Conservation (phyloP, 1,140 invertebrate species). For the Drosophila ohnishii region DNA sequence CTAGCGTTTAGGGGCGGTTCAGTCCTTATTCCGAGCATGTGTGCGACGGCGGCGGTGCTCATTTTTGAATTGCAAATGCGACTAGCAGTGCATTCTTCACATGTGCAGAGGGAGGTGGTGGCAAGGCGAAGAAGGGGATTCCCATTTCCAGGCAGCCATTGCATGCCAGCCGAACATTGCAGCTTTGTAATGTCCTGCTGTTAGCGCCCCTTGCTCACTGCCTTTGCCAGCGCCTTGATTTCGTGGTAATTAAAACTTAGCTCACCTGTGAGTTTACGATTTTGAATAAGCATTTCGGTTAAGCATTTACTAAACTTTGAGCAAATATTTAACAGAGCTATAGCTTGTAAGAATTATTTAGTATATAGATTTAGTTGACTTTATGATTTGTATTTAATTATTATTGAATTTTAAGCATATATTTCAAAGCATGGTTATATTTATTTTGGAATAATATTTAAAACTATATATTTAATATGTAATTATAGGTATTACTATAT, state of each 20-base stretch:
- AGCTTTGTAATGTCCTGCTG: slow-evolving; percentile 52
- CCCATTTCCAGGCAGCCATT: slow-evolving; percentile 16
- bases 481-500: background rate
- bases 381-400: too few relatives aligned
- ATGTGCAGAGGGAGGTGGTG: slow-evolving; percentile 8
- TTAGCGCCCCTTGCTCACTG: slow-evolving; percentile 26
- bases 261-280: background rate
- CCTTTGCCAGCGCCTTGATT: slow-evolving; percentile 15
- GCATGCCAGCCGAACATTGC: slow-evolving; percentile 38
- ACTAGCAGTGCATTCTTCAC: slow-evolving; percentile 47
- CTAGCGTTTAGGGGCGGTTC: slow-evolving; percentile 37
- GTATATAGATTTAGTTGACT: background rate
- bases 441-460: too few relatives aligned
- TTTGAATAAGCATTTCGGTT: background rate
- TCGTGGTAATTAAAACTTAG: slow-evolving; percentile 35
- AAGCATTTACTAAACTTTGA: too few relatives aligned
- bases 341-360: background rate
- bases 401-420: background rate
- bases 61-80: slow-evolving; percentile 53
- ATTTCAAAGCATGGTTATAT: too few relatives aligned
- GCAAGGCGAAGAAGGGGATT: background rate
- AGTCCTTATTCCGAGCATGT: slow-evolving; percentile 1
- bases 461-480: too few relatives aligned
- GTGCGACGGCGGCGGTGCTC: slow-evolving; percentile 1
- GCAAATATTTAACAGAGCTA: background rate